A percentile compares a stretch with the other conserved stretches of the same genome.
Evolutionary conservation across 2,797 vertebrate genomes (phyloP).

Genomic region (Fringilla coelebs): DNA sequence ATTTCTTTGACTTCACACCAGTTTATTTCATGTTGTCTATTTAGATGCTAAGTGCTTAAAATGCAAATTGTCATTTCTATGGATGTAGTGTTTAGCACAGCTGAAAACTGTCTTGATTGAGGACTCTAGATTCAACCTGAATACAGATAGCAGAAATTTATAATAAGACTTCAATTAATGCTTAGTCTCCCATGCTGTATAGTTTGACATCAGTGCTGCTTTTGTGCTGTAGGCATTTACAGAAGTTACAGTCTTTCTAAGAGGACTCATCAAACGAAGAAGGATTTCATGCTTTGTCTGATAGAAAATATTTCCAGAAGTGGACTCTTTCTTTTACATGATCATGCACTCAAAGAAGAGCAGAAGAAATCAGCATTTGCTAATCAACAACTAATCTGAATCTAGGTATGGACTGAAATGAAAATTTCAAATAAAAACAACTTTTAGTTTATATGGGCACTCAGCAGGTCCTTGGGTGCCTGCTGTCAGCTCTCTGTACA

Average conservation of each 20-base stretch:
- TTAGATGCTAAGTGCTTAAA: background rate
- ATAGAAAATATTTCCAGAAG: background rate
- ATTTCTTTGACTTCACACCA: background rate
- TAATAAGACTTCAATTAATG: background rate
- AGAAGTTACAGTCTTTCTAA: background rate
- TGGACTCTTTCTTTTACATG: background rate
- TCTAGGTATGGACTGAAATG: background rate
- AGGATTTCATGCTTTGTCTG: conserved; percentile 7
- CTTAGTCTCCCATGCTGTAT: background rate
- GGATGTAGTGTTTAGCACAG: background rate
- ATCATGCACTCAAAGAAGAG: background rate
- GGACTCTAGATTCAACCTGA: background rate
- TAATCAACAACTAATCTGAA: background rate
- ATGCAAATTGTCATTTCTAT: background rate
- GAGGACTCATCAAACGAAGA: background rate
- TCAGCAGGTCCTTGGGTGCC: background rate
- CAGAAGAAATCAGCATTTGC: background rate
- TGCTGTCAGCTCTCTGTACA: background rate
- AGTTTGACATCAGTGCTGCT: background rate
- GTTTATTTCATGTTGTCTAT: background rate
- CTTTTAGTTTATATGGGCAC: background rate
- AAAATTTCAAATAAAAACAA: background rate
- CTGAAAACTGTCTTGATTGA: background rate
- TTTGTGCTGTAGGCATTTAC: background rate
- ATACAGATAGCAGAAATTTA: conserved; percentile 8